Evolutionary conservation across 2,113 vertebrate species (phyloP), one percentile per base, ranked within the genome.

Genomic region (Accipiter cooperii): DNA sequence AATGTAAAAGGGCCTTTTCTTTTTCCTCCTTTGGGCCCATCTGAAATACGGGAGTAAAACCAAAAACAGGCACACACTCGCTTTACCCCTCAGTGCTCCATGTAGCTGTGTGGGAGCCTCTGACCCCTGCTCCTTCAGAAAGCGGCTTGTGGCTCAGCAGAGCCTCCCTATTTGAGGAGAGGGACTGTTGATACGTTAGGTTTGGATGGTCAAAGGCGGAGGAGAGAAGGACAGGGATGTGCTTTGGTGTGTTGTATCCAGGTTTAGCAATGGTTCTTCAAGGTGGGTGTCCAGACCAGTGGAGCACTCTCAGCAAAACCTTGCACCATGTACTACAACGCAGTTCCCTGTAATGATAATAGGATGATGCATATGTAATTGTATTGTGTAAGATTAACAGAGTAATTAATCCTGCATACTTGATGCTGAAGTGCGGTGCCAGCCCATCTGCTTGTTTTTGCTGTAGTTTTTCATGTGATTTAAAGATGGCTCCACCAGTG

Each of bases 21-120:
- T 36, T 73, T 86, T 89, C 47, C 9, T 63, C 31, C 33, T 84
- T 49, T 25, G 28, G 10, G 21, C 29, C 34, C 38, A 25, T 73
- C 49, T 69, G 49, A 89, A 93, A 86, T n/a, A 36, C 17, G n/a
- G 81, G 95, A 93, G 82, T 78, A 84, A 81, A 84, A 47, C 14
- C 17, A 57, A 75, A 87, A 93, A 6, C 12, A 42, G 60, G n/a
- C 19, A 6, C 4, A 1, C 7, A 0, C 21, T 28, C n/a, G 20
- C 10, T 29, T 29, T 5, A 8, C 17, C 20, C 2, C 3, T 2
- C 60, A 8, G 7, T 28, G 49, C 12, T 66, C 22, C 34, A 2
- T 26, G 26, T 29, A 52, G n/a, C 70, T 90, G 18, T 31, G 14
- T 47, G 51, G 65, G 11, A 93, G 55, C 46, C 65, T 71, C 34